Percentiles rank a stretch among this genome's conserved stretches.
These are phyloP conservation scores for Fukomys damarensis DNA, from an alignment of 2,113 vertebrate species.

Conservation along the genomic window DNA sequence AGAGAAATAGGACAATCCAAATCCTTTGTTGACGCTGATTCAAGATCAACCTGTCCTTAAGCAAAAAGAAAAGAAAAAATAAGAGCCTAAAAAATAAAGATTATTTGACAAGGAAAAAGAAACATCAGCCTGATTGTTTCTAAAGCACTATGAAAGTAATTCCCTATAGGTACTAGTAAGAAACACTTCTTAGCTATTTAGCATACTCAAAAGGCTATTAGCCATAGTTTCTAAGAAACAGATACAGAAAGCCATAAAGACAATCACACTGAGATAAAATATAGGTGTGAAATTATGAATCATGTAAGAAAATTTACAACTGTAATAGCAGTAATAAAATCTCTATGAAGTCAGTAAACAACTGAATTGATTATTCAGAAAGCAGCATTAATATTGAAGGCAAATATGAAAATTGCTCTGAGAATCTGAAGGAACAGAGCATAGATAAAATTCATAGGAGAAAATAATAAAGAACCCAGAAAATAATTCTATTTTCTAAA, in stretches of 20 bases:
- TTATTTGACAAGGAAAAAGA: slow-evolving; percentile 3
- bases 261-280: neutral
- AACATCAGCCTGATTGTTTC: neutral
- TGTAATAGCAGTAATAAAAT: slow-evolving; percentile 4
- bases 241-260: neutral
- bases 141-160: slow-evolving; percentile 21
- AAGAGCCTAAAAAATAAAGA: neutral
- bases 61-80: neutral
- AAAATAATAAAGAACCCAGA: neutral
- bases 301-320: neutral
- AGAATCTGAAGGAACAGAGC: neutral
- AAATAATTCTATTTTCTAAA: neutral
- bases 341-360: neutral
- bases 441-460: neutral
- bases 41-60: neutral
- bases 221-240: neutral
- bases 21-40: neutral
- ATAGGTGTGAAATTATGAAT: neutral
- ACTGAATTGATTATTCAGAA: neutral
- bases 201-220: neutral
- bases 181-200: neutral
- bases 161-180: neutral
- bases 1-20: neutral
- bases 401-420: neutral
- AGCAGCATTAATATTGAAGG: neutral